phyloP scores from a whole-genome alignment of 2,888 invertebrate species.

The Ypsolopha sequella region DNA sequence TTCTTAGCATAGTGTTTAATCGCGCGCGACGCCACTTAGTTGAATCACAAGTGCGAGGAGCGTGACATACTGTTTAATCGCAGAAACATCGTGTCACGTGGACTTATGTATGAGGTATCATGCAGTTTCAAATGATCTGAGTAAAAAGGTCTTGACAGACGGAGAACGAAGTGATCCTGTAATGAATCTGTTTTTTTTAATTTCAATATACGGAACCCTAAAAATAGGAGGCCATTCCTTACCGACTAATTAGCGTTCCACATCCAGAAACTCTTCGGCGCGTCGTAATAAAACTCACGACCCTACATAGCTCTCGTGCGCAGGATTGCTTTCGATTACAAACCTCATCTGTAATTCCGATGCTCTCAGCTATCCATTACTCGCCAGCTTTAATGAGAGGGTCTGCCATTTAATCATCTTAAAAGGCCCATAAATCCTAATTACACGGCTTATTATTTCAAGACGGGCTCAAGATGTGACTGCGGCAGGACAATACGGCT shows the following conservation, averaged over 20 bases:
- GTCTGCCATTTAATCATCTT: slow-evolving; percentile 48
- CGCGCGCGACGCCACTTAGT: too few species aligned
- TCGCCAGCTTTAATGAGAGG: slow-evolving; percentile 34
- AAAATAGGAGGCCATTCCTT: slow-evolving; percentile 1
- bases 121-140: too few species aligned
- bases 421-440: slow-evolving; percentile 58
- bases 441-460: slow-evolving; percentile 62
- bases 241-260: slow-evolving; percentile 9
- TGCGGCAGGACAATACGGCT: slow-evolving; percentile 45
- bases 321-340: slow-evolving; percentile 18
- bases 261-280: slow-evolving; percentile 1
- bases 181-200: too few species aligned
- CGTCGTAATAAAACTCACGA: not conserved
- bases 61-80: too few species aligned
- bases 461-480: slow-evolving; percentile 38
- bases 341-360: slow-evolving; percentile 32
- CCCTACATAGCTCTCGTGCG: slow-evolving; percentile 11
- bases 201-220: too few species aligned
- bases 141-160: too few species aligned
- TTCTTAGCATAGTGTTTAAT: too few species aligned
- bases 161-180: too few species aligned
- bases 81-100: too few species aligned
- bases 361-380: slow-evolving; percentile 33
- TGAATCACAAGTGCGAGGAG: too few species aligned
- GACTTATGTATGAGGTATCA: too few species aligned